phyloP scores from a whole-genome alignment of 92 coral and sea anemone species.

The Porites divaricata region DNA sequence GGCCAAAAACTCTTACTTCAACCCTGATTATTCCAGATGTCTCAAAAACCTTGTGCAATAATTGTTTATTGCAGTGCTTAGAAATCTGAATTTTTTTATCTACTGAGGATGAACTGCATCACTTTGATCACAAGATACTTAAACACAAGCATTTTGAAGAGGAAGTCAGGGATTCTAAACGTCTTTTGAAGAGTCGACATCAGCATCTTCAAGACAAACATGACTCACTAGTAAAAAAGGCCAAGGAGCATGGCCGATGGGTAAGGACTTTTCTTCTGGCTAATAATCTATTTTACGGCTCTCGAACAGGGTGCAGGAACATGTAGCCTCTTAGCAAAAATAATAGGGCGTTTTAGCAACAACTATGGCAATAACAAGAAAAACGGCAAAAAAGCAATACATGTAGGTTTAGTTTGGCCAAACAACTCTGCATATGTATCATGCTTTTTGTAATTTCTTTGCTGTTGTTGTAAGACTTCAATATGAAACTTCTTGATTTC shows the following conservation, averaged over 20 bases:
- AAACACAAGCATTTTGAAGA: constrained; percentile 84
- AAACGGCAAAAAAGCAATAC: too few species aligned
- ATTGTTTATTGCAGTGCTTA: not conserved
- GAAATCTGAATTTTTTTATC: not conserved
- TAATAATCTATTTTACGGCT: not conserved
- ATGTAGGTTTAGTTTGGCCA: too few species aligned
- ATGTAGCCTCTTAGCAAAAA: too few species aligned
- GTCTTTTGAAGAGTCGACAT: constrained; percentile 68
- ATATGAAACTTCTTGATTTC: too few species aligned
- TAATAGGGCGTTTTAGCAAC: too few species aligned
- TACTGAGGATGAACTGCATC: constrained; percentile 83
- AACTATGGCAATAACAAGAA: too few species aligned
- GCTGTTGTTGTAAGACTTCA: too few species aligned
- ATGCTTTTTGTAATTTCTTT: too few species aligned
- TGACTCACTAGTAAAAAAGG: constrained; percentile 68
- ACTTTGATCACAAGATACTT: constrained; percentile 91
- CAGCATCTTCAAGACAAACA: constrained; percentile 73
- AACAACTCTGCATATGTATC: too few species aligned
- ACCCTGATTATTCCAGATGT: too few species aligned
- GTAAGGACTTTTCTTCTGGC: constrained; percentile 46
- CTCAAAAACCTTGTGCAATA: not conserved
- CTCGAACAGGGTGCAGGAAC: too few species aligned
- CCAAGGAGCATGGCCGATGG: constrained; percentile 86
- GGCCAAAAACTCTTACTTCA: not conserved
- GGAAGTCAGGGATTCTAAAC: constrained; percentile 76